Percentiles rank a stretch among this genome's conserved stretches.
phyloP scores from a whole-genome alignment of 2,797 vertebrate species.

The Vireo griseus region DNA sequence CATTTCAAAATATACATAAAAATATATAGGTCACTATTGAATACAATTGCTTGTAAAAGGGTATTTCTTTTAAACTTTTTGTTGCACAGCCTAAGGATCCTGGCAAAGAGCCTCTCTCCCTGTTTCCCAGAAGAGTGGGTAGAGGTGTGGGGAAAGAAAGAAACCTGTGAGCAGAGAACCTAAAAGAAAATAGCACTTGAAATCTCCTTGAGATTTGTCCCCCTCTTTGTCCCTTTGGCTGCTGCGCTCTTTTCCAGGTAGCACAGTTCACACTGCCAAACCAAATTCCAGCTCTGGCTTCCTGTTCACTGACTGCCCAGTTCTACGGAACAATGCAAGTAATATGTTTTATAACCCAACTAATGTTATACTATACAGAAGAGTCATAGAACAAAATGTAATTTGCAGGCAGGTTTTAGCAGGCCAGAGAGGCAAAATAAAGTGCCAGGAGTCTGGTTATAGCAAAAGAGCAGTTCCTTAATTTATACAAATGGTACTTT shows the following conservation, averaged over 20 bases:
- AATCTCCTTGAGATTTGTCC: not conserved
- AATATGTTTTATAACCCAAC: not conserved
- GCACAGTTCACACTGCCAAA: constrained; percentile 1
- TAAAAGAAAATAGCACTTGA: not conserved
- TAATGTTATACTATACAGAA: not conserved
- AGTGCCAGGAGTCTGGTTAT: constrained; percentile 13
- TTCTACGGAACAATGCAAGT: not conserved
- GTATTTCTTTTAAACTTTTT: not conserved
- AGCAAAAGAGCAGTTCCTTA: not conserved
- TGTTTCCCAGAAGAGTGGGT: not conserved
- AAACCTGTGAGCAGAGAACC: not conserved
- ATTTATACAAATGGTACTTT: constrained; percentile 43
- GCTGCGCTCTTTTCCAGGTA: constrained; percentile 8
- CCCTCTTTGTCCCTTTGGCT: not conserved
- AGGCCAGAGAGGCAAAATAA: constrained; percentile 18
- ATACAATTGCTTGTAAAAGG: not conserved
- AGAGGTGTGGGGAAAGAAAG: not conserved
- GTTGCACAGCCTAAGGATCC: not conserved
- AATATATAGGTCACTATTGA: not conserved
- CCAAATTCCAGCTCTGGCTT: constrained; percentile 13
- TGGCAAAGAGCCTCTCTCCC: not conserved
- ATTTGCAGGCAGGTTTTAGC: constrained; percentile 51
- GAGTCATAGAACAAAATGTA: not conserved
- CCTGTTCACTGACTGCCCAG: not conserved
- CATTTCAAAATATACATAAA: not conserved